Evolutionary conservation across 2,113 vertebrate species (phyloP), one percentile per base, ranked within the genome.

Genomic region (Xyrauchen texanus): DNA sequence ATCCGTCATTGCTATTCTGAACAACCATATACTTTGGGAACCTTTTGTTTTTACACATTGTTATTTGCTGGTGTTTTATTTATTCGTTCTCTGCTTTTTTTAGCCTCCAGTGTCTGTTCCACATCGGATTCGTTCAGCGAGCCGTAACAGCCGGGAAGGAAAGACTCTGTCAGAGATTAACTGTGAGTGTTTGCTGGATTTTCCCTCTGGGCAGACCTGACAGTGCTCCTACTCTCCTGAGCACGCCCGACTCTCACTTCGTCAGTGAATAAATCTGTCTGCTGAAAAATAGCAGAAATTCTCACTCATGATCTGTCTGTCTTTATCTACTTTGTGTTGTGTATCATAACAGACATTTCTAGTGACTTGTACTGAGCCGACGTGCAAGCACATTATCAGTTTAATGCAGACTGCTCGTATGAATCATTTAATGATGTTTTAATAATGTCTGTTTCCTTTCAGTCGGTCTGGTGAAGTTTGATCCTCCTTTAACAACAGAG

Each of bases 391-490:
- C 21, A 34, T 34, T 34, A 34, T 13, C 11, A 53, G 52, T 53
- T 11, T 4, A 4, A 4, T 53, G 13, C 10, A n/a, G 9, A 11
- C 8, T 52, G 8, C 51, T 52, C 9, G 51, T 52, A 8, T 52
- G 11, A 57, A 57, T 57, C 5, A 12, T 70, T 81, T 73, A 63
- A 8, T 45, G 57, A 10, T 72, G 5, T 45, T 21, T 70, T 73
- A 86, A 75, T 12, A 34, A 34, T 34, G 6, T 21, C 9, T 9
- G 47, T 76, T 51, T 81, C 51, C 83, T 68, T 80, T 70, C 62
- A 96, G 95, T 96, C 90, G 95, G 93, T 80, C 95, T 95, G 90
- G 93, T 96, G 76, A 95, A 96, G 87, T 96, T 96, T 89, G 95
- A 96, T 87, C 93, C 93, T 75, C 95, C 94, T 0, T 88, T 96